Evolutionary conservation across 2,888 invertebrate genomes (phyloP), one percentile per base, ranked within the genome.

Genomic region (Clivina fossor): DNA sequence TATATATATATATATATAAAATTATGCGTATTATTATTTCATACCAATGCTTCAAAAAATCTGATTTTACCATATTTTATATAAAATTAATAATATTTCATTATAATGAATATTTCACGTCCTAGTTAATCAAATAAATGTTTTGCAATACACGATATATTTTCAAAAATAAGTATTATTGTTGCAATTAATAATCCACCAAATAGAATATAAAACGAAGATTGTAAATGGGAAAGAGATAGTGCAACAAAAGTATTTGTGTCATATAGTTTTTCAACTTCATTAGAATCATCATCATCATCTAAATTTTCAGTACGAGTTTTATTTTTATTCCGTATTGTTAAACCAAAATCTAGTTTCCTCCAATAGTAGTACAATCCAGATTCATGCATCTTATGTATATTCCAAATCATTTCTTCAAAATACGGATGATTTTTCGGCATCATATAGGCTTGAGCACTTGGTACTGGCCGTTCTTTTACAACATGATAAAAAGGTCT

Each of bases 371-470:
- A 20, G 20, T 32, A 55, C 40, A 55, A 24, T 7, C 55, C 55
- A 30, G 20, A 19, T 38, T 55, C 55, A 11, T 55, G 55, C 11
- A 55, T 32, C 40, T 55, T 55, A 13, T 55, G 37, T 7, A 55
- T 30, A 20, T 38, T 55, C 55, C 55, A 55, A 7, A 47, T 28
- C 16, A 55, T 55, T 47, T 55, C 40, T 40, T 47, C 55, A 8
- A 28, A 47, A 30, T 55, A 55, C 22, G 55, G 55, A 55, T 55
- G 55, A 5, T 13, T 2, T 20, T 46, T 38, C 1, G 47, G 47
- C 55, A 55, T 55, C 4, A 40, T 16, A 38, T 38, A 55, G 8
- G 55, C 37, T 3, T 28, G 46, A 16, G 38, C 32, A 40, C 32
- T 47, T 15, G 55, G 55, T 5, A 55, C 37, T 3, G 55, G 55